phyloP scores from a whole-genome alignment of 2,797 vertebrate species.

The Artibeus jamaicensis region DNA sequence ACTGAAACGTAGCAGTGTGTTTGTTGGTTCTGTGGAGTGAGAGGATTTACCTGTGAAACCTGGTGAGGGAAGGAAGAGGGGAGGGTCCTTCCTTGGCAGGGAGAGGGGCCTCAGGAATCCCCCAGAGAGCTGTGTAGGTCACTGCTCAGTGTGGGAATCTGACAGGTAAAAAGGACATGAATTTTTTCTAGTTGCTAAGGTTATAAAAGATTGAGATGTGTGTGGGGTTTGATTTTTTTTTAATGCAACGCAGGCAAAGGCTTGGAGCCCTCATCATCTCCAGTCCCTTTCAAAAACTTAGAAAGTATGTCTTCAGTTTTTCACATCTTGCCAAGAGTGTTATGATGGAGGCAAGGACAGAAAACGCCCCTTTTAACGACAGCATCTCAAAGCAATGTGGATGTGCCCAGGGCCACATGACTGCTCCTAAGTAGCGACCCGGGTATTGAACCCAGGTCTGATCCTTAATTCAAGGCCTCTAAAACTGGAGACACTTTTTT shows the following conservation, averaged over 20 bases:
- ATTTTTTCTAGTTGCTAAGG: background rate
- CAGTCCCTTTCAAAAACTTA: background rate
- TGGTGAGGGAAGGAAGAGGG: background rate
- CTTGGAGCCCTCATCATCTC: background rate
- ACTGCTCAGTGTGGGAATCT: background rate
- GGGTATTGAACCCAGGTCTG: background rate
- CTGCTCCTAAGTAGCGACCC: background rate
- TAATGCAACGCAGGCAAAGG: background rate
- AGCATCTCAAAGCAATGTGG: background rate
- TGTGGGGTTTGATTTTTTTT: background rate
- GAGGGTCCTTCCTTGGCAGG: background rate
- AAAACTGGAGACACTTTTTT: background rate
- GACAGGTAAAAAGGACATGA: background rate
- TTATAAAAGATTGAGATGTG: background rate
- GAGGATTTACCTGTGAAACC: background rate
- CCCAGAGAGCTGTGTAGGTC: background rate
- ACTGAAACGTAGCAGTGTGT: constrained; percentile 15
- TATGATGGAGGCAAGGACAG: background rate
- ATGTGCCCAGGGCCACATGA: background rate
- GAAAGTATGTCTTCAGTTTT: background rate
- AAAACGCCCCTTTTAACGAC: background rate
- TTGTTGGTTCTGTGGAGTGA: background rate
- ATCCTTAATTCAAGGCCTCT: background rate
- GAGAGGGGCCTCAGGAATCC: background rate
- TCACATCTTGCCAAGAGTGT: background rate